Evolutionary conservation across 2,888 invertebrate genomes (phyloP).

Genomic region (Lepas anatifera): DNA sequence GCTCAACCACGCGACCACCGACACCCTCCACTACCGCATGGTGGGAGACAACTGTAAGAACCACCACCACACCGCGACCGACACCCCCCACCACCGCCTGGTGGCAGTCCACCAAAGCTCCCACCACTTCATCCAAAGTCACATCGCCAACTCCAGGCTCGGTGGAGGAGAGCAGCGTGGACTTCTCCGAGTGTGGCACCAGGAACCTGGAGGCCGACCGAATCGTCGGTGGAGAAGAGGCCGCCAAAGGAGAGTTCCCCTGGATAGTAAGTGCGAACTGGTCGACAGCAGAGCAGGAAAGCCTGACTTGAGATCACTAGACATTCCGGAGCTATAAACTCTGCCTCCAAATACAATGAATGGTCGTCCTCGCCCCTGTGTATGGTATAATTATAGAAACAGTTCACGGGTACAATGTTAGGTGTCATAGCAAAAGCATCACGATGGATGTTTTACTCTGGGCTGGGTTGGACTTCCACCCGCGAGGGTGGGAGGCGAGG

Average conservation of each 20-base stretch:
- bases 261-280: conserved; percentile 51
- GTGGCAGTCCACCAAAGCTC: neutral
- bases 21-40: neutral
- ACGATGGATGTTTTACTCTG: no score
- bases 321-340: no score
- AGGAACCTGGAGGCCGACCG: conserved; percentile 27
- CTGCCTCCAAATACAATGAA: no score
- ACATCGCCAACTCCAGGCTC: neutral
- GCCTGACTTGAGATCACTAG: neutral
- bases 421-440: no score
- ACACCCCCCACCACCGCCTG: neutral
- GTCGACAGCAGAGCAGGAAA: neutral
- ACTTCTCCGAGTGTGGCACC: neutral
- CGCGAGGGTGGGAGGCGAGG: no score
- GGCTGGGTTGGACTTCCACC: no score
- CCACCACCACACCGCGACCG: neutral
- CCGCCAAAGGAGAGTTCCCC: conserved; percentile 59
- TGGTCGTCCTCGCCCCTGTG: no score
- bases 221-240: conserved; percentile 61
- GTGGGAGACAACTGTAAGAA: neutral
- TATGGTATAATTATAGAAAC: no score
- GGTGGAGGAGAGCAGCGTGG: neutral
- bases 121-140: neutral
- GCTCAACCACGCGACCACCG: neutral
- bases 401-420: no score